Evolutionary conservation across 2,888 invertebrate species (phyloP), one percentile per base, ranked within the genome.

Genomic region (Eupithecia subfuscata): DNA sequence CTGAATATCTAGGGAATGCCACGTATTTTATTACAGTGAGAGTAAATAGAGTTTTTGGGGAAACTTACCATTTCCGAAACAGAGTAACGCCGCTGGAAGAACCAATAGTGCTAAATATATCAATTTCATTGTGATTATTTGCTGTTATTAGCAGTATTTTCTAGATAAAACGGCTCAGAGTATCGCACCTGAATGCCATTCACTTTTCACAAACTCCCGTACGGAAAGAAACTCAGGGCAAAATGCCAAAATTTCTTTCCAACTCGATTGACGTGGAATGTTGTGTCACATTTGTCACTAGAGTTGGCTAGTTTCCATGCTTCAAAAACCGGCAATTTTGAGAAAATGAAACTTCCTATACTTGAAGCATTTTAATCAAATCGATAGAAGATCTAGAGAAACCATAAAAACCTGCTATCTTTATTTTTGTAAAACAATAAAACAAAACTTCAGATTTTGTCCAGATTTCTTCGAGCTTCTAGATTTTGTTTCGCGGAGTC

Each of bases 41-140:
- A 84, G 82, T 81, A 76, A 81, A 40, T 45, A 80, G 79, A 80
- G 83, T 79, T 84, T 85, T 84, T 84, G 79, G 81, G 82, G 82
- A 81, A 93, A 95, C 97, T 97, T 95, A 98, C 97, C 96, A 91
- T 94, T 95, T 90, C 96, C 96, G 81, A 97, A 95, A 82, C 96
- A 96, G 82, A 97, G 95, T 82, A 97, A 95, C 68, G 97, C 95
- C 48, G 97, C 96, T 83, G 97, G 97, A 80, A 97, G 91, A 83
- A 97, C 96, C 85, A 97, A 86, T 74, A 97, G 87, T 72, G 90
- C 86, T 84, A 97, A 90, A 89, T 96, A 95, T 85, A 97, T 93
- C 85, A 96, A 95, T 92, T 96, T 97, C 97, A 97, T 97, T 90
- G 91, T 95, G 82, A 86, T 82, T 83, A 82, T 82, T 80, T 82